Base-by-base conservation (phyloP, 2,797 vertebrate genomes). In the Ceryle rudis region DNA sequence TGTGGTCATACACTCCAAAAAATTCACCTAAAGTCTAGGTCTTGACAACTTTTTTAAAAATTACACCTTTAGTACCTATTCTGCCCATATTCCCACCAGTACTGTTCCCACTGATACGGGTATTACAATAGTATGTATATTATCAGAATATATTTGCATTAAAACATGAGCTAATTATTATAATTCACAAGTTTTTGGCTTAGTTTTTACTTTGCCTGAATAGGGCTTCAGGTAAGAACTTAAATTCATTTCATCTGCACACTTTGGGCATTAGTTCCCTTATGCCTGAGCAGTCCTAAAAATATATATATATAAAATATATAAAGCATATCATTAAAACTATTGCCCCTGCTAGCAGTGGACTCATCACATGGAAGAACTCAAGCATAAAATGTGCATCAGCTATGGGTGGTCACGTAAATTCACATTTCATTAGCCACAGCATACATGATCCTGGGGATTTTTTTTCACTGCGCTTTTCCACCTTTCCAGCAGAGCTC, bases 381-480 rank as follows among this genome's bases (percentile, higher is more conserved):
- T 89, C 86, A 94, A 89, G 95, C 93, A 95, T 90, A 90, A 95
- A 97, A 96, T 82, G 82, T 58, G 64, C 91, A 92, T 84, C 96
- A 93, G 87, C 90, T 86, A 78, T 92, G 94, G 91, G 91, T 90
- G 94, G 91, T 96, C 93, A 94, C 89, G 72, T 94, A 93, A 95
- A 94, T 52, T 67, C 95, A 93, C 81, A 89, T 96, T 92, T 95
- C 92, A 96, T 93, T 92, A 95, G 89, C 82, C 75, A 93, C 82
- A 83, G 47, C 0, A 0, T 77, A 80, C 60, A 61, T 2, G 39
- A 84, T 91, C 89, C 67, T 49, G 65, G 65, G 19, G 14, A 75
- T 57, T 79, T 92, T 31, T 90, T 29, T 91, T 31, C 73, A 58
- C 69, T 91, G 74, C 0, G 0, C 83, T 89, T 73, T 92, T 74